Base-by-base conservation (phyloP, 2,797 vertebrate genomes). In the Myotis vivesi region DNA sequence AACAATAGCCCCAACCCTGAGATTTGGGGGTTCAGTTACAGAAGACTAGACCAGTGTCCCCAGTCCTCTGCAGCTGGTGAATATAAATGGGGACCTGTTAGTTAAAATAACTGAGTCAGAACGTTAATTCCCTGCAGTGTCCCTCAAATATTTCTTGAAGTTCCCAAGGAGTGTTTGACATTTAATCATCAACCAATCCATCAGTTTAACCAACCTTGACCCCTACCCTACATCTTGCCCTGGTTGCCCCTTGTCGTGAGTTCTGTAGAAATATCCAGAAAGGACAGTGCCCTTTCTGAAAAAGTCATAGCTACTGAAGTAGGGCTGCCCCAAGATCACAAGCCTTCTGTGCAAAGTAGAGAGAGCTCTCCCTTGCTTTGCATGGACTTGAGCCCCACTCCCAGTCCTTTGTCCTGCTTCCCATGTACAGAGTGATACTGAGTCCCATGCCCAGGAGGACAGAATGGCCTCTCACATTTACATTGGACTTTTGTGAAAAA, bases 101-200 rank as follows among this genome's bases (percentile, higher is more conserved):
- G 91, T 76, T 88, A 22, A 94, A 68, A 66, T 66, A 53, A 75
- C 49, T 90, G 57, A 64, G 38, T 96, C 76, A 33, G 53, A 55
- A 75, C 53, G 55, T 89, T 64, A 59, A 94, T 66, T 90, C 33
- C 79, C 55, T 66, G 9, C 51, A 71, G 44, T 64, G 25, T 41
- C 68, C 68, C 20, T 87, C 66, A 89, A 72, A 72, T 84, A 87
- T 41, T 93, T 86, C 85, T 51, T 89, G 46, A 89, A 71, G 41
- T 84, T 92, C 80, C 66, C 36, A 28, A 59, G 51, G 71, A 91
- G 62, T 86, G 13, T 76, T 2, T 89, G 68, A 49, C 17, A 28
- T 59, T 53, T 28, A 76, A 68, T 84, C 46, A 44, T 44, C 36
- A 83, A 59, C 11, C 17, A 88, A 80, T 28, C 28, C 71, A 53